These are phyloP conservation scores for Semicossyphus pulcher DNA, from an alignment of 2,113 vertebrate genomes.

Conservation along the genomic window DNA sequence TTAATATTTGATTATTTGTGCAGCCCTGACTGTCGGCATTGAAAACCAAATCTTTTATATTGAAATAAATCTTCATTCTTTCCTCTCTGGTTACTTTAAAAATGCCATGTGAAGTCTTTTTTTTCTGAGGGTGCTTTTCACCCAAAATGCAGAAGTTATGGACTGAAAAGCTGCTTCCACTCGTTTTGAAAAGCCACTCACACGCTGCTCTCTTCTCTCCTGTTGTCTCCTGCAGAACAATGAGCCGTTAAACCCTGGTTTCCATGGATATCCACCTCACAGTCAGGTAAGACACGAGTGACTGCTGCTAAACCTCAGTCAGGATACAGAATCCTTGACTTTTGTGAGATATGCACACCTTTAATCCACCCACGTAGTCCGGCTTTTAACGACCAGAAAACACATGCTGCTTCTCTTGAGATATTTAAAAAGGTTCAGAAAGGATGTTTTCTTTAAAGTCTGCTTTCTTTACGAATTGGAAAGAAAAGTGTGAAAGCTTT, in stretches of 20 bases:
- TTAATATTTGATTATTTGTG: too few relatives aligned
- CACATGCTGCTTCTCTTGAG: too few relatives aligned
- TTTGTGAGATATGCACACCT: not conserved
- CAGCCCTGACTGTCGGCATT: too few relatives aligned
- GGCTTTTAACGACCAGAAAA: too few relatives aligned
- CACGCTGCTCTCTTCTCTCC: conserved; percentile 53
- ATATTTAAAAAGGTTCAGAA: too few relatives aligned
- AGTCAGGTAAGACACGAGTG: conserved; percentile 81
- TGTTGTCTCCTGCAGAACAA: conserved; percentile 82
- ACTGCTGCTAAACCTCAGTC: conserved; percentile 24
- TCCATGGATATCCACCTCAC: conserved; percentile 83
- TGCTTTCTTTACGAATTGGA: too few relatives aligned
- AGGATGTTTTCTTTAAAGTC: too few relatives aligned
- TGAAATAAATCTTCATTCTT: not conserved
- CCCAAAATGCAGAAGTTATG: conserved; percentile 29
- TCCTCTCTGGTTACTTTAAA: not conserved
- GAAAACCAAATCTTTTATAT: too few relatives aligned
- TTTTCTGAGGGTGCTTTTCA: not conserved
- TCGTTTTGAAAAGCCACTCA: conserved; percentile 44
- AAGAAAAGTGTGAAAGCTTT: too few relatives aligned
- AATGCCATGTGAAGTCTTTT: not conserved
- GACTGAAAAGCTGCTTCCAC: conserved; percentile 19
- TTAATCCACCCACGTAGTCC: not conserved
- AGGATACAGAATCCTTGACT: conserved; percentile 17
- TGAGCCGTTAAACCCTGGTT: conserved; percentile 84